Base-by-base conservation (phyloP, 2,888 invertebrate genomes). In the Pristionchus entomophagus region DNA sequence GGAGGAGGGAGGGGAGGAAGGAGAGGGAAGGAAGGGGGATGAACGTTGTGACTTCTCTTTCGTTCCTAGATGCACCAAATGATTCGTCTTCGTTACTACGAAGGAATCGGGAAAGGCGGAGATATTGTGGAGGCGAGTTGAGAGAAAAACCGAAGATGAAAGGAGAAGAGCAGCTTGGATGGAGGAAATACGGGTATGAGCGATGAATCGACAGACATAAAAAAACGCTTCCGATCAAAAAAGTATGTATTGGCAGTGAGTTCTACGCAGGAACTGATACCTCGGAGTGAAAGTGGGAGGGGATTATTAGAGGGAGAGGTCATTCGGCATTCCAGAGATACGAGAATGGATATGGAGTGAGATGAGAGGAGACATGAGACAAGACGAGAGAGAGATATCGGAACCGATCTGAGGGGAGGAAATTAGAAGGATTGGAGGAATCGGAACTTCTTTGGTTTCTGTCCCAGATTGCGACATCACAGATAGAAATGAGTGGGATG, bases 401-500 rank as follows among this genome's bases (percentile, higher is more conserved):
- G 78, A 29, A 35, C 51, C 29, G 49, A 80, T 80, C 49, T 51
- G 29, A 32, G 65, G n/a, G 19, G 77, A 29, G 85, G 73, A 51
- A 65, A 29, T 45, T 86, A 85, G 86, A 85, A 62, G 84, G 65
- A 53, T 45, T 29, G n/a, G n/a, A n/a, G n/a, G n/a, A n/a, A n/a
- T n/a, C n/a, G n/a, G n/a, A n/a, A n/a, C n/a, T n/a, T n/a, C n/a
- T n/a, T n/a, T n/a, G n/a, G n/a, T n/a, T n/a, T n/a, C n/a, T n/a
- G n/a, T n/a, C n/a, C n/a, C n/a, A n/a, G n/a, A n/a, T n/a, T n/a
- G n/a, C n/a, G n/a, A n/a, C n/a, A n/a, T n/a, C n/a, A n/a, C n/a
- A 45, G 19, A 65, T 65, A 35, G 65, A 65, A 65, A 65, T 4
- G 65, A 32, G n/a, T n/a, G 41, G 78, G 41, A 80, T 6, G 78